Percentiles rank a stretch among this genome's conserved stretches.
Conservation (phyloP, 2,113 vertebrate species). For the Ibidorhyncha struthersii region DNA sequence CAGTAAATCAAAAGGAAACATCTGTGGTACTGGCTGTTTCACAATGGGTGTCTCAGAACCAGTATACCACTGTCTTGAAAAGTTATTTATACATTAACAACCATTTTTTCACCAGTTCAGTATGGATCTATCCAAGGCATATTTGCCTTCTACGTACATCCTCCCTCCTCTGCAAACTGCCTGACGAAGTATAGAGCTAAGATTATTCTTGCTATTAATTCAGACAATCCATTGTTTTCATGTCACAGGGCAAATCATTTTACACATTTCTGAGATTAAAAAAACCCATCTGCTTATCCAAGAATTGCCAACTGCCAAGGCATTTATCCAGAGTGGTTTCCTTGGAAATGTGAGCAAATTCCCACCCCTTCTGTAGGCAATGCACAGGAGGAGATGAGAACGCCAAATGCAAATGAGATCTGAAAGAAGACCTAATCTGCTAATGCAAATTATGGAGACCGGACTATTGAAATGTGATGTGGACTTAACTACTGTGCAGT, state of each 20-base stretch:
- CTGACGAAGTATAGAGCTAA: not conserved
- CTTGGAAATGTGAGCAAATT: not conserved
- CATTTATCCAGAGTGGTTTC: not conserved
- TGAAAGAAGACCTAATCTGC: not conserved
- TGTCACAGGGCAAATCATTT: not conserved
- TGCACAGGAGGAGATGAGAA: not conserved
- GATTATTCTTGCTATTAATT: not conserved
- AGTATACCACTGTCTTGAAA: not conserved
- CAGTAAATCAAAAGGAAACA: not conserved
- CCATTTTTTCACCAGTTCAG: not conserved
- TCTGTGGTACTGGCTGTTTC: not conserved
- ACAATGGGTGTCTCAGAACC: not conserved
- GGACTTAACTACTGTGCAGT: not conserved
- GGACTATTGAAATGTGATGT: not conserved
- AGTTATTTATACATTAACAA: not conserved
- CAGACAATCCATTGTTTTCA: not conserved
- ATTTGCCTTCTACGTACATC: rapidly evolving
- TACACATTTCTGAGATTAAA: not conserved
- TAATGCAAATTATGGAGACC: not conserved
- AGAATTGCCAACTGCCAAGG: not conserved
- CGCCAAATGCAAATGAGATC: not conserved
- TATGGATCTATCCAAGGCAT: not conserved
- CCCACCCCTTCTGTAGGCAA: not conserved
- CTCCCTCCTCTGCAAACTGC: not conserved
- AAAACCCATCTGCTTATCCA: not conserved